Percentiles rank a stretch among this genome's conserved stretches.
Conservation (phyloP, 2,797 vertebrate species). For the Threskiornis aethiopicus region DNA sequence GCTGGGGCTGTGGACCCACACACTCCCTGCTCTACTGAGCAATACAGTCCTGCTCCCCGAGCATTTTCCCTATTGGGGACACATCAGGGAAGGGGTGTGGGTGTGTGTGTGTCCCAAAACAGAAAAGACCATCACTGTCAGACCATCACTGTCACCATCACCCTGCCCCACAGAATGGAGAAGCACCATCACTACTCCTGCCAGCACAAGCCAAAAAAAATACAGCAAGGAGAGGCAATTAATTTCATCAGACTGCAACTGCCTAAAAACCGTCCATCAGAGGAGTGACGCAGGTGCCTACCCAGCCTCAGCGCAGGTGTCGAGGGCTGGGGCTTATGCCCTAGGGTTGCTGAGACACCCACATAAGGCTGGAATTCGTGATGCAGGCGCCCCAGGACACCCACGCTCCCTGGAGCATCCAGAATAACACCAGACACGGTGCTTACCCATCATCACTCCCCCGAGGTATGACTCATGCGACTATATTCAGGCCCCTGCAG, state of each 20-base stretch:
- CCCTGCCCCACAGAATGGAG: background rate
- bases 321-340: background rate
- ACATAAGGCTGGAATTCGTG: fast-evolving
- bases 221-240: background rate
- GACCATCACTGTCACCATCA: too few relatives aligned
- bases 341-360: background rate
- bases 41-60: background rate
- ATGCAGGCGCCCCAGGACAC: background rate
- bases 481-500: background rate
- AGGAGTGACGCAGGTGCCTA: background rate
- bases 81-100: fast-evolving
- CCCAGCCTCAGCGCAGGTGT: fast-evolving
- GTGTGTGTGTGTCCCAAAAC: background rate
- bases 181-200: background rate
- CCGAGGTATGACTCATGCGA: background rate
- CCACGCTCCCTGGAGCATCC: background rate
- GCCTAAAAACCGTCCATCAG: fast-evolving
- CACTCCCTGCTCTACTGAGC: background rate
- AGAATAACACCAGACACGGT: background rate
- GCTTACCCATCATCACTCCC: background rate
- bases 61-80: background rate
- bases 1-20: too few relatives aligned
- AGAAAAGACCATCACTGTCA: background rate
- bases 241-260: background rate
- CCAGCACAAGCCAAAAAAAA: background rate